Percentiles rank a stretch among this genome's conserved stretches.
These are phyloP conservation scores for Furnarius figulus DNA, from an alignment of 2,113 vertebrate species.

Conservation along the genomic window DNA sequence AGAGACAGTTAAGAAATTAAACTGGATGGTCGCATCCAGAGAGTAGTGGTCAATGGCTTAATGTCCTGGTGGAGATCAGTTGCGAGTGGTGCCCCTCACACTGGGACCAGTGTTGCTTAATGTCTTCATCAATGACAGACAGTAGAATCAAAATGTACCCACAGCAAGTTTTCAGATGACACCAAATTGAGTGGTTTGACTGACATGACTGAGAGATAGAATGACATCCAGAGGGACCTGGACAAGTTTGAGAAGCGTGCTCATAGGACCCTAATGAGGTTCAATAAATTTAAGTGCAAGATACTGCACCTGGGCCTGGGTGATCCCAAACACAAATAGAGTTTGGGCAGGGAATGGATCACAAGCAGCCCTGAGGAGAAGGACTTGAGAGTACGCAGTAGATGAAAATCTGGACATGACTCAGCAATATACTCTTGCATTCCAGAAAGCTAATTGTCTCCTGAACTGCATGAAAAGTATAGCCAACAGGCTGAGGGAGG, in stretches of 20 bases:
- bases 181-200: not conserved
- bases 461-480: not conserved
- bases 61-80: not conserved
- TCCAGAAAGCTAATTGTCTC: not conserved
- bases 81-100: not conserved
- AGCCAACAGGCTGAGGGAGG: accelerated
- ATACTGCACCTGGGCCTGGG: not conserved
- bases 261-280: not conserved
- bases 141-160: not conserved
- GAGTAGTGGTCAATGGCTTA: not conserved
- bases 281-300: not conserved
- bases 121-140: not conserved
- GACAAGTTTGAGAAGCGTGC: not conserved
- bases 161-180: not conserved
- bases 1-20: not conserved
- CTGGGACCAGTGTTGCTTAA: not conserved
- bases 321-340: not conserved
- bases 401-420: not conserved
- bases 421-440: not conserved
- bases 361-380: not conserved
- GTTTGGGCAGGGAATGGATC: not conserved
- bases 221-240: not conserved
- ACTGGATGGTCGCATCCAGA: not conserved
- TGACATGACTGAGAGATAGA: not conserved
- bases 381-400: not conserved